Base-by-base conservation (phyloP, 2,888 invertebrate genomes). In the Cremastinae sp. region DNA sequence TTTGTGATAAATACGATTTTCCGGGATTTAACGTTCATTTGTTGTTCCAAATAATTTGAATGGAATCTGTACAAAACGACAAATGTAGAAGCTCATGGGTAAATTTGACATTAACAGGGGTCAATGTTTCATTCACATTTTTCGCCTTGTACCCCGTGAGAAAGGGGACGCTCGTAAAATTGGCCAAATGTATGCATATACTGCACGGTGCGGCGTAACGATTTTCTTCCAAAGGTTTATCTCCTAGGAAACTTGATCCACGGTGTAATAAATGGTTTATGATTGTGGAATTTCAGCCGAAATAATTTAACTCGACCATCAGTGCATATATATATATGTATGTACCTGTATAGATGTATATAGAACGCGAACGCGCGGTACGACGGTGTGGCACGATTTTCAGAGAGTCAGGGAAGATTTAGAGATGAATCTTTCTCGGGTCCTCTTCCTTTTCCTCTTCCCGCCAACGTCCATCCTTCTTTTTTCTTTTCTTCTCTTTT, bases 221-320 rank as follows among this genome's bases (percentile, higher is more conserved):
- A 56, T 56, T 56, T 56, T 56, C 56, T 56, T 56, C 56, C 36
- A 16, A 36, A 38, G 58, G 38, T 58, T 58, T 43, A 58, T 58
- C 41, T 58, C 12, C 5, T 38, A 2, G n/a, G 18, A 8, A 38
- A 41, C 58, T 58, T 58, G 38, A 41, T 41, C 58, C 58, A 58
- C 41, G 20, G 41, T 41, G 18, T 58, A 56, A 58, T 58, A 58
- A 58, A 58, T 58, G 58, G 41, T 41, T 38, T 58, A 58, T 41
- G 58, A 41, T 58, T 58, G 58, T 20, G 41, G 41, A 58, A 58
- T 58, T 58, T 58, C 41, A 36, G 36, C 56, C 36, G 10, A 38
- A 16, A 56, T 36, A 34, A 54, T 54, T 54, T 34, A 54, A 5
- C 28, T 5, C 2, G 28, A 28, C 28, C 2, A n/a, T n/a, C n/a